Percentiles rank a stretch among this genome's conserved stretches.
Conservation (phyloP, 2,113 vertebrate species). For the Sarotherodon lohbergeri region DNA sequence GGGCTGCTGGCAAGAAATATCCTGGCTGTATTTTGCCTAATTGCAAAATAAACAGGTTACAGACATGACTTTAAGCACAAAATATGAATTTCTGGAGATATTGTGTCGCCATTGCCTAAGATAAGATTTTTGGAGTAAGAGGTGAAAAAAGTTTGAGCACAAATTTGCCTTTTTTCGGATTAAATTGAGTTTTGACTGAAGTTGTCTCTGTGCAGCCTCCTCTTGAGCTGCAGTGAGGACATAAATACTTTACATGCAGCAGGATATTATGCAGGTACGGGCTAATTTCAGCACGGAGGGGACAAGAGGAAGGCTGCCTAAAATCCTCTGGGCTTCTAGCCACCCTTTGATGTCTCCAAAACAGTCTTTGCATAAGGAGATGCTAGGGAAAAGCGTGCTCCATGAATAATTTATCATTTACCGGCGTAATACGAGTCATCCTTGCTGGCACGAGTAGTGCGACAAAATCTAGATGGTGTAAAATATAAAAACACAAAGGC, state of each 20-base stretch:
- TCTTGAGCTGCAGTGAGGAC: neutral
- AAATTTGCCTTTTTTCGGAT: neutral
- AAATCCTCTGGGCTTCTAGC: neutral
- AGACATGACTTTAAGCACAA: neutral
- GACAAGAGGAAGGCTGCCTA: neutral
- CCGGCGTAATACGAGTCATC: slow-evolving; percentile 34
- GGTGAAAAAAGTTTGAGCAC: neutral
- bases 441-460: neutral
- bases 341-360: slow-evolving; percentile 26
- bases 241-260: neutral
- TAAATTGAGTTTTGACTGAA: neutral
- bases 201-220: neutral
- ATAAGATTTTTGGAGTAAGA: neutral
- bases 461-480: neutral
- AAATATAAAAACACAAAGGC: neutral
- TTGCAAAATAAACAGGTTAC: neutral
- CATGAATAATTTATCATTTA: slow-evolving; percentile 62
- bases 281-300: neutral
- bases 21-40: neutral
- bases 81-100: neutral
- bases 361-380: neutral
- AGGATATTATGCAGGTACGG: neutral
- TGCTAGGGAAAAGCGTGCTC: neutral
- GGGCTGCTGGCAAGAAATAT: neutral
- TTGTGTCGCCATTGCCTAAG: neutral